Base-by-base conservation (phyloP, 2,888 invertebrate species). In the Stenichneumon culpator region DNA sequence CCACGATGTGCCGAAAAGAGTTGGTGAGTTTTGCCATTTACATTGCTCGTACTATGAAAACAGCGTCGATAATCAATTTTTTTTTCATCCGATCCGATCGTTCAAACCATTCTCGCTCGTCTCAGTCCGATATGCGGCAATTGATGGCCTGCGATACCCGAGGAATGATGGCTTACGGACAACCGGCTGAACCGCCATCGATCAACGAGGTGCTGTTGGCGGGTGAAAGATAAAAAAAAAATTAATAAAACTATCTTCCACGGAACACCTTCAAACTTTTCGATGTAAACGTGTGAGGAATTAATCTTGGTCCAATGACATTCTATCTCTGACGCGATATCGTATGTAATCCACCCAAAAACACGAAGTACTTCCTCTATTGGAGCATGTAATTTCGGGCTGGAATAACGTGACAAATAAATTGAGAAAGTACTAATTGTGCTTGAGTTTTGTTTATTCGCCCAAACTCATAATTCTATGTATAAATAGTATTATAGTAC, bases 51-150 rank as follows among this genome's bases (percentile, higher is more conserved):
- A 36, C 36, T 36, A 32, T 5, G 5, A 6, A 32, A 32, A 32
- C 32, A 32, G 32, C 32, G 16, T 7, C n/a, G 32, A 65, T 36
- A 32, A 28, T n/a, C 7, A 4, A n/a, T 65, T n/a, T 25, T 1
- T 25, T 28, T 28, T 28, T 63, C 0, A 36, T 28, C 25, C 32
- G 28, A 19, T 39, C 39, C 5, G 22, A 50, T 65, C 36, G n/a
- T 6, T n/a, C 22, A 3, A 50, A 67, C 32, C 9, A 0, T 50
- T 11, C 14, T 73, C 19, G 7, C 28, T 25, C 22, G 47, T 74
- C 75, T 28, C 73, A 86, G 86, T 52, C 60, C 19, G 79, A 86
- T 32, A 25, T 82, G 28, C 60, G 52, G 32, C 79, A 72, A 72
- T 68, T 79, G 36, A 68, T 63, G n/a, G 22, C 39, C 32, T 75